Base-by-base conservation (phyloP, 2,113 vertebrate genomes). In the Ictidomys tridecemlineatus region DNA sequence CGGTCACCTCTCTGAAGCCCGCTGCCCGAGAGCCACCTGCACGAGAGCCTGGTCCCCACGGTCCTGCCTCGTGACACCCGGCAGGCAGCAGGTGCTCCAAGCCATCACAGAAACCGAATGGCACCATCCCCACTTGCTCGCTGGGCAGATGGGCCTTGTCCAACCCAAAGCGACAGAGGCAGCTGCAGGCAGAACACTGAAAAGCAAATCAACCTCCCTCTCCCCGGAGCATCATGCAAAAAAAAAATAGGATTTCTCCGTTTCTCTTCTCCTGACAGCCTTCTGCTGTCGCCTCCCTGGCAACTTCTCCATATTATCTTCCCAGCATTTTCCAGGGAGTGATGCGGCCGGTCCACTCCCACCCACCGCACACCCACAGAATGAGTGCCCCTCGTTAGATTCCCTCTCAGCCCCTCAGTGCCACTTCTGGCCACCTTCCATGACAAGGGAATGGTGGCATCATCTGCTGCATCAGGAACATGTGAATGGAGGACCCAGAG, bases 281-380 rank as follows among this genome's bases (percentile, higher is more conserved):
- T 94, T 94, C 92, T 91, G 89, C 32, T 82, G 69, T 28, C 87
- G 51, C 89, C 82, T 94, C 89, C 30, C 89, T 77, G 74, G 56
- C 86, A 48, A 5, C 32, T 72, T 61, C 39, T 93, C 86, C 37
- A 48, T 34, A n/a, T 20, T 51, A 45, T 73, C 45, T 42, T 93
- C 58, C 79, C 67, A 92, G 18, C 28, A 69, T 74, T 72, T 95
- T 82, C 51, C 74, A 83, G 86, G 48, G 48, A 85, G 70, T 34
- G 10, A 3, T 85, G 72, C 63, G 51, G 45, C 34, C 2, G 53
- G 17, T 63, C 17, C 18, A 48, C 18, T 58, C 48, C 48, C 37
- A 22, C 3, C 20, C 2, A 32, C 14, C 16, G 24, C 69, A 91
- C 26, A 37, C 30, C 76, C 51, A 48, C 12, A 45, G 86, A n/a